Percentiles rank a stretch among this genome's conserved stretches.
phyloP scores from a whole-genome alignment of 92 coral and sea anemone genomes.

The Parazoanthus swiftii region DNA sequence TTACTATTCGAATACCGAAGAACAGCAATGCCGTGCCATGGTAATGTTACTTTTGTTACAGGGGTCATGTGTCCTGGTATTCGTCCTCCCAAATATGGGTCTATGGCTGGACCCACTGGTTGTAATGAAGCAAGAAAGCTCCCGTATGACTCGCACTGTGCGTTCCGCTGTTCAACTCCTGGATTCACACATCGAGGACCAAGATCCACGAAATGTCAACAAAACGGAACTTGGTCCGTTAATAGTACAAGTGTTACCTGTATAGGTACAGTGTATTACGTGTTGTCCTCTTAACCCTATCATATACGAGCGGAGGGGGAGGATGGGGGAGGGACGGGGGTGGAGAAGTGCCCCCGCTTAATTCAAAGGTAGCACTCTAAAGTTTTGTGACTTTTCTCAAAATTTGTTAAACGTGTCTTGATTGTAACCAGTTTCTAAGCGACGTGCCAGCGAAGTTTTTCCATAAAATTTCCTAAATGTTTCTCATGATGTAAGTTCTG shows the following conservation, averaged over 20 bases:
- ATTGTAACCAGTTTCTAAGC: no score
- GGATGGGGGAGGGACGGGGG: neutral
- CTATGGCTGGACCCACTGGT: conserved; percentile 10
- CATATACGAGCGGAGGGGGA: no score
- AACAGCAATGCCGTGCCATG: no score
- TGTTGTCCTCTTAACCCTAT: neutral
- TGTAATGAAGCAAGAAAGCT: conserved; percentile 11
- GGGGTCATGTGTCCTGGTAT: conserved; percentile 20
- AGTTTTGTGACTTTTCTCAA: no score
- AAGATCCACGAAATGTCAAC: neutral
- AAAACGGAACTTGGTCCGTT: conserved; percentile 29
- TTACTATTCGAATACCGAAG: no score
- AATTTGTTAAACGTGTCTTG: no score
- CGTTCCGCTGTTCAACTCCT: conserved; percentile 1
- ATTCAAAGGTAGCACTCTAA: no score
- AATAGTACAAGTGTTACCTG: neutral
- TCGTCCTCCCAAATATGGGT: conserved; percentile 22
- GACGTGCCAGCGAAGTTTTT: no score
- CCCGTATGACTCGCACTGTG: conserved; percentile 17
- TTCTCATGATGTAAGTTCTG: no score
- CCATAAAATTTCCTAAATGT: no score
- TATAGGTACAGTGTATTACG: neutral
- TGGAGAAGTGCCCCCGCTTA: no score
- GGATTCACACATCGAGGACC: conserved; percentile 19
- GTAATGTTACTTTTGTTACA: neutral